Evolutionary conservation across 35 echinoderm and acorn worm genomes (phyloP).

Genomic region (Eucidaris tribuloides): DNA sequence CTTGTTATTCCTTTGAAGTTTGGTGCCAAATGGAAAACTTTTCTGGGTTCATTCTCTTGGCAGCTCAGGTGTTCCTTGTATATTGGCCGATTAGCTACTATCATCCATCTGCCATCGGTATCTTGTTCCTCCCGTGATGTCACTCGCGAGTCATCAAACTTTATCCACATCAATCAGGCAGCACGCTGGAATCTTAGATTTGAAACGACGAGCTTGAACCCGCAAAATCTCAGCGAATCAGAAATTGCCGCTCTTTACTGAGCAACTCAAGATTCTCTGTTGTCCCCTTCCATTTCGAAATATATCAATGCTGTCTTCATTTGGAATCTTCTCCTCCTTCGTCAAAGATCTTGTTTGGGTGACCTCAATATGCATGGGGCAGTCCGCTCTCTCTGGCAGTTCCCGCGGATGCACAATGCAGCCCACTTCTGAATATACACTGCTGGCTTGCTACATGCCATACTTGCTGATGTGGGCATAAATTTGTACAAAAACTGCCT

Average conservation of each 20-base stretch:
- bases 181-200: background rate
- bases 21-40: background rate
- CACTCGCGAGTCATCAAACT: background rate
- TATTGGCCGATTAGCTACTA: background rate
- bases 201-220: background rate
- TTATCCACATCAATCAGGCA: background rate
- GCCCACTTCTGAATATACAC: slow-evolving; percentile 11
- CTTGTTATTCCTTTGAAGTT: too few species aligned
- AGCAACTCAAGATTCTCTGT: background rate
- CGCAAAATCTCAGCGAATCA: slow-evolving; percentile 8
- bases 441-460: background rate
- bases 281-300: background rate
- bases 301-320: background rate
- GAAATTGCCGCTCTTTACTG: background rate
- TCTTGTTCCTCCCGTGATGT: background rate
- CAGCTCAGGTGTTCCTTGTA: background rate
- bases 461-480: background rate
- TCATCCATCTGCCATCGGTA: background rate
- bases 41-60: background rate
- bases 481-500: too few species aligned
- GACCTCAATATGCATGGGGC: background rate
- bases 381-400: background rate
- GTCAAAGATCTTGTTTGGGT: background rate
- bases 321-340: background rate
- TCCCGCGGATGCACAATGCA: background rate